phyloP scores from a whole-genome alignment of 2,113 vertebrate genomes.

The Bubalus kerabau region DNA sequence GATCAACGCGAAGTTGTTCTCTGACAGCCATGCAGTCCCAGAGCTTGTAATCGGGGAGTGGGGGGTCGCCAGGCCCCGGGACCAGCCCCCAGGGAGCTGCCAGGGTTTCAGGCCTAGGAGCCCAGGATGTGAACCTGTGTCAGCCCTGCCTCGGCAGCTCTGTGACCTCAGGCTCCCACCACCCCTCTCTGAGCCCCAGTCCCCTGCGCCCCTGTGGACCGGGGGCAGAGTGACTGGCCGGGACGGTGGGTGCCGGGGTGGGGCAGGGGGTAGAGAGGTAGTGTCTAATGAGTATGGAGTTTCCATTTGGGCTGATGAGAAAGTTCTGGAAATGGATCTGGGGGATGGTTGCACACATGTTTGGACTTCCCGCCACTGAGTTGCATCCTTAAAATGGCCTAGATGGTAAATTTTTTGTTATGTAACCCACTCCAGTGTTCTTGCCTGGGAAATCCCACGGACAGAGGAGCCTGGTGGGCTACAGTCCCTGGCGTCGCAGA shows the following conservation, averaged over 20 bases:
- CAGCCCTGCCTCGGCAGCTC: not conserved
- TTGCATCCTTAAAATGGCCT: not conserved
- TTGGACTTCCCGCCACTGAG: not conserved
- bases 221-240: fast-evolving
- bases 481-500: fast-evolving
- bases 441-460: not conserved
- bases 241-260: fast-evolving
- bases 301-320: not conserved
- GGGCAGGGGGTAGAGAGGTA: fast-evolving
- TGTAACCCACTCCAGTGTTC: not conserved
- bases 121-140: fast-evolving
- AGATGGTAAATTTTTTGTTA: not conserved
- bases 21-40: fast-evolving
- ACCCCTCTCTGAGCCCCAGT: not conserved
- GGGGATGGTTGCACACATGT: not conserved
- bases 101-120: fast-evolving
- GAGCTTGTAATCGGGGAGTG: fast-evolving
- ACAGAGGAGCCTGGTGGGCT: not conserved
- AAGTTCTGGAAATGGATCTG: not conserved
- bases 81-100: not conserved
- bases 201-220: not conserved
- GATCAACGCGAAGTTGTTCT: not conserved
- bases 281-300: too few relatives aligned
- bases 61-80: fast-evolving
- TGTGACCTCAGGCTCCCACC: not conserved